Conservation (phyloP, 2,113 vertebrate species). For the Mus musculus region DNA sequence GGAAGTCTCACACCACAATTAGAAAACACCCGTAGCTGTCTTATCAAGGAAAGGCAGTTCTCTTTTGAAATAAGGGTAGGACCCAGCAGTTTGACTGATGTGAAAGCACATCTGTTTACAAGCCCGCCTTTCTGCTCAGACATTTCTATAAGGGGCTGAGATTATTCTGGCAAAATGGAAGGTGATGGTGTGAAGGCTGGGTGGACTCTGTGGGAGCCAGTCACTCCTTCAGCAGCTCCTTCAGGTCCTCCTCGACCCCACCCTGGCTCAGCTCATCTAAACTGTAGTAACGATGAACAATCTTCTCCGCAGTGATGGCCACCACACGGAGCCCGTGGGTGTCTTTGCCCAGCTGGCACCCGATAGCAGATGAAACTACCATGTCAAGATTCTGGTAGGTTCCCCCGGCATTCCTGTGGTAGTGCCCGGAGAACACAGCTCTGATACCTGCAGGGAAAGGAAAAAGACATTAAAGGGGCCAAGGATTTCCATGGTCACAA, state of each 20-base stretch:
- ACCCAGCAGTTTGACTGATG: slow-evolving; percentile 39
- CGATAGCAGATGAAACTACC: slow-evolving; percentile 97
- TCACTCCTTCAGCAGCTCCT: slow-evolving; percentile 84
- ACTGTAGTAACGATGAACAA: slow-evolving; percentile 93
- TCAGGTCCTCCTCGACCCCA: slow-evolving; percentile 90
- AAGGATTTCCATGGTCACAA: neutral
- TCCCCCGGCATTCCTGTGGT: slow-evolving; percentile 95
- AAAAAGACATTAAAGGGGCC: neutral
- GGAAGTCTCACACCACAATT: neutral
- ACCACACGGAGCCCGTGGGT: slow-evolving; percentile 93
- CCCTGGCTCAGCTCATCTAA: slow-evolving; percentile 88
- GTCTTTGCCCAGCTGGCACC: slow-evolving; percentile 95
- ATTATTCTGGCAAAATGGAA: neutral
- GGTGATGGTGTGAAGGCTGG: neutral
- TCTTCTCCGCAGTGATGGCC: slow-evolving; percentile 90
- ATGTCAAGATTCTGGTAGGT: slow-evolving; percentile 91
- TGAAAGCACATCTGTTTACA: neutral
- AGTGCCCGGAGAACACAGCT: slow-evolving; percentile 97
- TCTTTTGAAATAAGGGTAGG: slow-evolving; percentile 35
- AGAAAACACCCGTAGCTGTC: neutral
- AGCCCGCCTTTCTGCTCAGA: neutral
- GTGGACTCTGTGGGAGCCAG: neutral
- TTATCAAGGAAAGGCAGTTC: neutral
- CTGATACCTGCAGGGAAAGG: slow-evolving; percentile 89
- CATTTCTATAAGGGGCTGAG: neutral